phyloP scores from a whole-genome alignment of 2,888 invertebrate species.

The Coenonympha glycerion region DNA sequence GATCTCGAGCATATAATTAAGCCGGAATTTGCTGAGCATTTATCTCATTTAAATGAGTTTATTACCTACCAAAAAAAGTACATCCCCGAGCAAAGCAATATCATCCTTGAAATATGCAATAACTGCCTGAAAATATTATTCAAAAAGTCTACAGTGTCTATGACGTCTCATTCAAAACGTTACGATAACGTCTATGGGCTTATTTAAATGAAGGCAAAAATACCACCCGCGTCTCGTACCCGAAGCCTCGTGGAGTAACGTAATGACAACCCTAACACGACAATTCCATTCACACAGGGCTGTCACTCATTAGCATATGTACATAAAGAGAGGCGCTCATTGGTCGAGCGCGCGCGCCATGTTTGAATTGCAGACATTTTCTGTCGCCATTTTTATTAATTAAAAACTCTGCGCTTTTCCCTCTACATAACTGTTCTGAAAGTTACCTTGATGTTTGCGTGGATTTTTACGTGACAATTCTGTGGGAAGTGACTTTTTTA shows the following conservation, averaged over 20 bases:
- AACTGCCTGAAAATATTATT: background rate
- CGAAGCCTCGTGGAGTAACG: slow-evolving; percentile 48
- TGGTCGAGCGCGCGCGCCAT: slow-evolving; percentile 47
- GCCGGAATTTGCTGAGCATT: no score
- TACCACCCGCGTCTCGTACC: slow-evolving; percentile 42
- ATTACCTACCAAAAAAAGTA: no score
- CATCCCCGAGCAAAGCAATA: no score
- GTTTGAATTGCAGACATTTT: slow-evolving; percentile 60
- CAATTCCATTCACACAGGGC: slow-evolving; percentile 69
- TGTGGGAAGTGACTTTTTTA: slow-evolving; percentile 8
- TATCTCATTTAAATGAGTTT: no score
- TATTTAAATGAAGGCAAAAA: slow-evolving; percentile 44
- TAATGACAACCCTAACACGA: slow-evolving; percentile 70
- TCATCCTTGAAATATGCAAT: no score
- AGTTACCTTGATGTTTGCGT: slow-evolving; percentile 45
- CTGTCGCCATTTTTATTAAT: slow-evolving; percentile 67
- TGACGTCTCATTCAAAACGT: slow-evolving; percentile 31
- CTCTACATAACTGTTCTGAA: slow-evolving; percentile 42
- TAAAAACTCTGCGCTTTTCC: slow-evolving; percentile 49
- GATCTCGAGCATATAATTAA: no score
- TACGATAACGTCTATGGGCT: slow-evolving; percentile 29
- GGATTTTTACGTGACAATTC: slow-evolving; percentile 29
- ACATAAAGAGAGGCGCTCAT: slow-evolving; percentile 61
- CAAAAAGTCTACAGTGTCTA: slow-evolving; percentile 25
- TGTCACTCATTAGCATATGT: slow-evolving; percentile 73